Evolutionary conservation across 1,140 invertebrate species (phyloP).

Genomic region (Meloidogyne floridensis): DNA sequence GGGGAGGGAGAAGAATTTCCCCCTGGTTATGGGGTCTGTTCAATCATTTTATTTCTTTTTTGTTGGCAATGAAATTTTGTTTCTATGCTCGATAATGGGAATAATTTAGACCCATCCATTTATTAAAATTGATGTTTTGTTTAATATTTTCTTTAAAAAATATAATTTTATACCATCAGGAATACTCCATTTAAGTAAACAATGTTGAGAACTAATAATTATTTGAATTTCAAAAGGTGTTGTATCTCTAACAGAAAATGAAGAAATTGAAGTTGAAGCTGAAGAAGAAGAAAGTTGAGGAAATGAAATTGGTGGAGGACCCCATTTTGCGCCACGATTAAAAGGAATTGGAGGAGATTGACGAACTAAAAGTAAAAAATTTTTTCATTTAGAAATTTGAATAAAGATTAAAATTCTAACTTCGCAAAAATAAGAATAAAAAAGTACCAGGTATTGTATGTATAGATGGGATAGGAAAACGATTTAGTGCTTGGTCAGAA

Average conservation of each 20-base stretch:
- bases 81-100: too few relatives aligned
- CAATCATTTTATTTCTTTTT: too few relatives aligned
- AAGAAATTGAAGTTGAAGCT: background rate
- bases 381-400: background rate
- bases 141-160: background rate
- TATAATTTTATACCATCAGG: background rate
- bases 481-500: background rate
- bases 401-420: too few relatives aligned
- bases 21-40: too few relatives aligned
- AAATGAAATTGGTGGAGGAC: conserved; percentile 2
- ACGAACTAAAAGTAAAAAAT: background rate
- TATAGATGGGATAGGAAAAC: background rate
- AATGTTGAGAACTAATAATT: background rate
- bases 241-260: background rate
- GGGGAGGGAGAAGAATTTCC: too few relatives aligned
- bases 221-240: background rate
- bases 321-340: background rate
- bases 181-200: conserved; percentile 7
- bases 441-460: background rate
- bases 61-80: too few relatives aligned
- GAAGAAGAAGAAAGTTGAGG: background rate
- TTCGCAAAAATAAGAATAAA: too few relatives aligned
- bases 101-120: too few relatives aligned
- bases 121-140: too few relatives aligned
- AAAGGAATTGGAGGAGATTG: background rate